These are phyloP conservation scores for Argentina silus DNA, from an alignment of 2,797 vertebrate species.

Conservation along the genomic window DNA sequence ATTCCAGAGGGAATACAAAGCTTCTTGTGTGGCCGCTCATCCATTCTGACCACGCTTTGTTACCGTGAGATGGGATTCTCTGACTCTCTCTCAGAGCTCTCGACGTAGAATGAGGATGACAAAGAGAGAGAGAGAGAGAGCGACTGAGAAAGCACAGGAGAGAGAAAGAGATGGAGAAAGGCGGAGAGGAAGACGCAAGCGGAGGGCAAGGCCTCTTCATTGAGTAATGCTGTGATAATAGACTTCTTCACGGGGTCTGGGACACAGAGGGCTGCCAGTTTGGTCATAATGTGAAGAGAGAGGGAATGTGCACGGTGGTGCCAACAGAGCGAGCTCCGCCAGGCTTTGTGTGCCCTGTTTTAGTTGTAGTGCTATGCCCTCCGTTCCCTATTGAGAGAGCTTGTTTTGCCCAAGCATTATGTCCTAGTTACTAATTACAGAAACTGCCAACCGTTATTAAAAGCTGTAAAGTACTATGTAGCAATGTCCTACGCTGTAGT, in stretches of 20 bases:
- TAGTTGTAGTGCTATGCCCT: slow-evolving; percentile 12
- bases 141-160: slow-evolving; percentile 1
- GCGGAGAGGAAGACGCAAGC: slow-evolving; percentile 24
- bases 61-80: slow-evolving; percentile 60
- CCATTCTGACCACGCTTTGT: slow-evolving; percentile 36
- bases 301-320: slow-evolving; percentile 14
- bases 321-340: slow-evolving; percentile 5
- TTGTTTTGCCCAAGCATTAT: slow-evolving; percentile 26
- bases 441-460: too few species aligned
- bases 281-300: slow-evolving; percentile 33
- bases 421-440: slow-evolving; percentile 33
- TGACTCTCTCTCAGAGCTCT: slow-evolving; percentile 36
- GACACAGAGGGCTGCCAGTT: slow-evolving; percentile 40
- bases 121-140: slow-evolving; percentile 39
- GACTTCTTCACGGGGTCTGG: slow-evolving; percentile 19
- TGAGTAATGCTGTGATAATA: slow-evolving; percentile 49
- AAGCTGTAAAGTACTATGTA: not conserved
- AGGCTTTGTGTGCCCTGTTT: slow-evolving; percentile 23
- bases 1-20: slow-evolving; percentile 56
- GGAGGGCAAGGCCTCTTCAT: slow-evolving; percentile 37
- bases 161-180: slow-evolving; percentile 28
- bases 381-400: slow-evolving; percentile 20
- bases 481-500: not conserved
- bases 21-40: slow-evolving; percentile 49
- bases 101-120: slow-evolving; percentile 52